These are phyloP conservation scores for Plecturocebus donacophilus DNA, from an alignment of 2,113 vertebrate genomes.

Conservation along the genomic window DNA sequence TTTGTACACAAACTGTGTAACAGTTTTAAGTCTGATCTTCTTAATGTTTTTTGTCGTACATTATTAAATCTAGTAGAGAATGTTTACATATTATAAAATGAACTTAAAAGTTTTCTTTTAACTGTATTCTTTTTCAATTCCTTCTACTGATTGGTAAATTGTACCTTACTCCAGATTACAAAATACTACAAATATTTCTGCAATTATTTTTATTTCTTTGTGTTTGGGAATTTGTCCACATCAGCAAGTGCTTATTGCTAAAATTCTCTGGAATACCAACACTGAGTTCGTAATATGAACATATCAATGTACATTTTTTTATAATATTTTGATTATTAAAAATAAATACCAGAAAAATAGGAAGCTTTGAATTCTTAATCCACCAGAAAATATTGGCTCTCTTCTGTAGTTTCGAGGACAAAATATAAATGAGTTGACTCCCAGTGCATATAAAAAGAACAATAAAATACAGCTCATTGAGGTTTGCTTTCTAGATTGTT, in stretches of 20 bases:
- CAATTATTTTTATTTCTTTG: background rate
- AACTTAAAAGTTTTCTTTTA: background rate
- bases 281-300: background rate
- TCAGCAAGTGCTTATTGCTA: background rate
- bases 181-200: background rate
- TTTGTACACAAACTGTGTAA: background rate
- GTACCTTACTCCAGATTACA: background rate
- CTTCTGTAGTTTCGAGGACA: background rate
- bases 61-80: background rate
- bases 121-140: background rate
- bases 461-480: background rate
- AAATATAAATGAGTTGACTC: background rate
- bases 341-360: background rate
- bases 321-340: background rate
- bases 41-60: background rate
- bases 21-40: background rate
- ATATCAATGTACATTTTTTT: background rate
- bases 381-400: background rate
- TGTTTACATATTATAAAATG: background rate
- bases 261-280: background rate
- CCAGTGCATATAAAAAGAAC: background rate
- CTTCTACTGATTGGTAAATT: background rate
- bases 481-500: background rate
- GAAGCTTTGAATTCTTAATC: slow-evolving; percentile 7
- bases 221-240: background rate